Evolutionary conservation across 2,888 invertebrate genomes (phyloP).

Genomic region (Pollenia angustigena): DNA sequence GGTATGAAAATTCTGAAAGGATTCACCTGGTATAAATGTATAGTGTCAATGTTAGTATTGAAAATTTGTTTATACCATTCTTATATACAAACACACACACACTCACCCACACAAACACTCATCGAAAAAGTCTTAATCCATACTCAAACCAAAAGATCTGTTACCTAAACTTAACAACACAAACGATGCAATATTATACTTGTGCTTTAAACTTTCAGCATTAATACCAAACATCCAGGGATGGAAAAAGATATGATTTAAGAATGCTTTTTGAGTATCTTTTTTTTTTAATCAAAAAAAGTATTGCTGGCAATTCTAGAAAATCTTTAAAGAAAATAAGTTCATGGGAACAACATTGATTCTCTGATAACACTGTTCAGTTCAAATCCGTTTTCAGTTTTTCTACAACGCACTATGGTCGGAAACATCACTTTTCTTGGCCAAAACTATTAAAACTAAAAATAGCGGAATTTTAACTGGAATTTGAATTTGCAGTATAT

Average conservation of each 20-base stretch:
- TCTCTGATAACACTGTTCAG: too few species aligned
- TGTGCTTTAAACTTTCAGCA: slow-evolving; percentile 44
- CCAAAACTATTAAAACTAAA: too few species aligned
- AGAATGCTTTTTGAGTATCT: too few species aligned
- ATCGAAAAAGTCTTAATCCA: slow-evolving; percentile 70
- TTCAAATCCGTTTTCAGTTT: too few species aligned
- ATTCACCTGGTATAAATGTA: slow-evolving; percentile 50
- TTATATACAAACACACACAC: slow-evolving; percentile 10
- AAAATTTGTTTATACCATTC: slow-evolving; percentile 51
- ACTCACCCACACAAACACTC: slow-evolving; percentile 1
- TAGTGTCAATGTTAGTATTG: slow-evolving; percentile 47
- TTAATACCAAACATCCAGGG: slow-evolving; percentile 35
- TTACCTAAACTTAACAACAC: slow-evolving; percentile 71
- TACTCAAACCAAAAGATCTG: slow-evolving; percentile 71
- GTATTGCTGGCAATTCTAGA: too few species aligned
- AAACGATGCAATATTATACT: slow-evolving; percentile 43
- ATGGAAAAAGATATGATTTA: background rate
- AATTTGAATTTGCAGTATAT: too few species aligned
- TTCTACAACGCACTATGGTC: too few species aligned
- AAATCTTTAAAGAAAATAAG: too few species aligned
- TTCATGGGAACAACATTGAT: too few species aligned
- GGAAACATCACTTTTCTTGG: too few species aligned
- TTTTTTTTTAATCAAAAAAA: too few species aligned
- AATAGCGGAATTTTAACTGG: too few species aligned
- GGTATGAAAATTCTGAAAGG: slow-evolving; percentile 53